A percentile compares a stretch with the other conserved stretches of the same genome.
These are phyloP conservation scores for Acanthiza pusilla DNA, from an alignment of 2,797 vertebrate genomes.

Conservation along the genomic window DNA sequence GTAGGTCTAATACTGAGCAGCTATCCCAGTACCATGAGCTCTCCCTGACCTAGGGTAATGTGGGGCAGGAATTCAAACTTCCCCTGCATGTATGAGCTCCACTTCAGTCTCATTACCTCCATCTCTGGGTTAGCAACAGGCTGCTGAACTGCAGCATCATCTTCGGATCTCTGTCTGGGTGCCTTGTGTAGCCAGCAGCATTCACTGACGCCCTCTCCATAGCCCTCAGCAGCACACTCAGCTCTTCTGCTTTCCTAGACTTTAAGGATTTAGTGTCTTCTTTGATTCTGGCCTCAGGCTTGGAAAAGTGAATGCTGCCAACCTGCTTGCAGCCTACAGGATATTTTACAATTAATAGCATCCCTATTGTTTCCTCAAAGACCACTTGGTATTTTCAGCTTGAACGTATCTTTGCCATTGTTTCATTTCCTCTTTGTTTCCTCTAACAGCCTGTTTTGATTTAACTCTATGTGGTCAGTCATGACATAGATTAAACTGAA, in stretches of 20 bases:
- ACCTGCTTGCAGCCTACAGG: constrained; percentile 19
- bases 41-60: background rate
- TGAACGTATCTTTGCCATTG: constrained; percentile 41
- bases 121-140: rapidly evolving
- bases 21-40: background rate
- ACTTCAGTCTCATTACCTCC: background rate
- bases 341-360: constrained; percentile 33
- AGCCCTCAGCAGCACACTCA: background rate
- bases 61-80: background rate
- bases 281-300: background rate
- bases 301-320: constrained; percentile 35
- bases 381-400: constrained; percentile 33
- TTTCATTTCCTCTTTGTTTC: constrained; percentile 48
- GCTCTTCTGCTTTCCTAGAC: background rate
- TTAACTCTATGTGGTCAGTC: constrained; percentile 29
- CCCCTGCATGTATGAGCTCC: background rate
- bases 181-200: background rate
- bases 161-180: rapidly evolving
- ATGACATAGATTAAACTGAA: background rate
- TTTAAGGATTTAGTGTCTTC: background rate
- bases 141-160: rapidly evolving
- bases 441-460: constrained; percentile 19
- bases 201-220: background rate
- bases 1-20: background rate
- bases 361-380: constrained; percentile 39